phyloP scores from a whole-genome alignment of 2,797 vertebrate species.

The Nannoperca obscura region DNA sequence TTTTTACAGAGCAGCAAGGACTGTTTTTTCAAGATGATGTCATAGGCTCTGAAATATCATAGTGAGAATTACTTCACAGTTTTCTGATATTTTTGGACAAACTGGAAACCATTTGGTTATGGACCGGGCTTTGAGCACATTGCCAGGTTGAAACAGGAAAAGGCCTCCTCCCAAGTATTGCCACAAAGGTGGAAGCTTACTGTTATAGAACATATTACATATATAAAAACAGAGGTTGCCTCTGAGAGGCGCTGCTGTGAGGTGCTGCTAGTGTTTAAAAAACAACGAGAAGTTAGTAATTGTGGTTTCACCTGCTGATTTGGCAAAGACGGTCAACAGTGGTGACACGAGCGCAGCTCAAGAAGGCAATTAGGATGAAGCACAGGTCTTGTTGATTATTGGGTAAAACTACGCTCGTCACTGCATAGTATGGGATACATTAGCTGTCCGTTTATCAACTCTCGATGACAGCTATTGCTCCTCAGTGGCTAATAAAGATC shows the following conservation, averaged over 20 bases:
- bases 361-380: background rate
- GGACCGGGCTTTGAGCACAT: background rate
- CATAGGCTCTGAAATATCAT: background rate
- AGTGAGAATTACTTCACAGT: background rate
- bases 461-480: slow-evolving; percentile 6
- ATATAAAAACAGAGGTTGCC: too few relatives aligned
- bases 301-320: background rate
- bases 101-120: background rate
- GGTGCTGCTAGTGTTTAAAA: too few relatives aligned
- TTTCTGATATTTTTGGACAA: background rate
- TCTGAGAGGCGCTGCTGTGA: too few relatives aligned
- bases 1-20: background rate
- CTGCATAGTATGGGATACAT: background rate
- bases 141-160: background rate
- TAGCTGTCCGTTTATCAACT: background rate
- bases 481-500: background rate
- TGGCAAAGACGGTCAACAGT: background rate
- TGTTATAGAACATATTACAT: too few relatives aligned
- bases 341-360: background rate
- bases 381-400: background rate
- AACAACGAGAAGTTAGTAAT: background rate
- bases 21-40: background rate
- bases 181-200: background rate
- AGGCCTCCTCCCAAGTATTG: background rate
- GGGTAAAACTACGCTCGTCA: background rate